Evolutionary conservation across 2,113 vertebrate genomes (phyloP), one percentile per base, ranked within the genome.

Genomic region (Silurus glanis): DNA sequence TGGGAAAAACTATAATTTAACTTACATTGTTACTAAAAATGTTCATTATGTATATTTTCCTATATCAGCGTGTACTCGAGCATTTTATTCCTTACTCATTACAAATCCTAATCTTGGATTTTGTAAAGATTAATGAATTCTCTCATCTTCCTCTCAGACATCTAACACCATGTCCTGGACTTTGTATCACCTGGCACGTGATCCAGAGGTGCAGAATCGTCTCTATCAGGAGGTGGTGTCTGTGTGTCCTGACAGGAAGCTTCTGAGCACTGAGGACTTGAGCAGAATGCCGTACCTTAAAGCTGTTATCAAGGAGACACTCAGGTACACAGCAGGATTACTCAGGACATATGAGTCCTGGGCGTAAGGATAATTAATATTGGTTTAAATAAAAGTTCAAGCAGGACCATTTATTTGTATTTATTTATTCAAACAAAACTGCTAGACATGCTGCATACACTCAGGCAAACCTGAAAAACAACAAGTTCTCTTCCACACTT

Each of bases 91-190:
- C 28, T 37, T 37, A 21, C 4, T 74, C 10, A 49, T 1, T 9
- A 1, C 4, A 5, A 0, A 72, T 45, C 28, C 7, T 5, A 9
- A 10, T 47, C 21, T 62, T 74, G 9, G 9, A 72, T 72, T 9
- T 19, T 66, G 62, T 13, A 66, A 66, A 66, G 62, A 66, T 74
- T 23, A 59, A 58, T 58, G 78, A 25, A 67, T 53, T 58, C 19
- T 74, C 10, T 84, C n/a, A 78, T n/a, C 37, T 37, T 37, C 72
- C 25, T 78, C 37, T 4, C 89, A 96, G 95, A 96, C 95, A 0
- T 96, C 95, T 56, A 96, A 96, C 93, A 96, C 95, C 2, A 59
- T 96, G 80, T 94, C 94, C 0, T 96, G 95, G 95, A 90, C 94
- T 0, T 76, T 96, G 89, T 96, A 95, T 91, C 94, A 89, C 37